phyloP scores from a whole-genome alignment of 2,113 vertebrate species.

The Leuciscus idus region DNA sequence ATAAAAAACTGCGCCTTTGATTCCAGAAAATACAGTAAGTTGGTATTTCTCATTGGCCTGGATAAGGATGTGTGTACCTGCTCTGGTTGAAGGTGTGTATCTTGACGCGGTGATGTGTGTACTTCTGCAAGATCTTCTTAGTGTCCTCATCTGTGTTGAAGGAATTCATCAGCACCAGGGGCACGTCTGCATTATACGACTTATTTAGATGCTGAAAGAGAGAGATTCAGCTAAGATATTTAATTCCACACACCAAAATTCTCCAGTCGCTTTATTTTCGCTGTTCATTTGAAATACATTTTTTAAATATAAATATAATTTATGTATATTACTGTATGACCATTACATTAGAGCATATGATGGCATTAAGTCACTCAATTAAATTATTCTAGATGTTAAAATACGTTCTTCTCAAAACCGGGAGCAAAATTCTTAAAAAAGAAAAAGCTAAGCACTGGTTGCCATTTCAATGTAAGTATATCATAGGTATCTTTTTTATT shows the following conservation, averaged over 20 bases:
- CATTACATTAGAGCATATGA: neutral
- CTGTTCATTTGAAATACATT: neutral
- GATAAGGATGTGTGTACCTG: constrained; percentile 77
- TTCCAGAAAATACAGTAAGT: neutral
- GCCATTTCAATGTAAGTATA: neutral
- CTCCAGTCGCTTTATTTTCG: neutral
- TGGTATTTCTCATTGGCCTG: neutral
- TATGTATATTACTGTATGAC: neutral
- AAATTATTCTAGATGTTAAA: neutral
- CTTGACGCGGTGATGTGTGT: constrained; percentile 90
- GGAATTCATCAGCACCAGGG: constrained; percentile 97
- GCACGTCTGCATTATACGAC: constrained; percentile 87
- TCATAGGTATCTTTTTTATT: neutral
- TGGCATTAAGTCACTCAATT: neutral
- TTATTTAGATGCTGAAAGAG: constrained; percentile 89
- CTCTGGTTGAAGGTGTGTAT: constrained; percentile 99
- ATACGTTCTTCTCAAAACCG: neutral
- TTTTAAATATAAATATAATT: neutral
- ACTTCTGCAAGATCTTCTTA: constrained; percentile 97
- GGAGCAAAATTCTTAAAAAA: neutral
- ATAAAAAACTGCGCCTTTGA: neutral
- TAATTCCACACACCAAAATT: neutral
- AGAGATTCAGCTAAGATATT: neutral
- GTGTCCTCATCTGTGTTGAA: constrained; percentile 98
- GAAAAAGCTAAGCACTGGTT: neutral